Evolutionary conservation across 2,113 vertebrate genomes (phyloP).

Genomic region (Motacilla alba): DNA sequence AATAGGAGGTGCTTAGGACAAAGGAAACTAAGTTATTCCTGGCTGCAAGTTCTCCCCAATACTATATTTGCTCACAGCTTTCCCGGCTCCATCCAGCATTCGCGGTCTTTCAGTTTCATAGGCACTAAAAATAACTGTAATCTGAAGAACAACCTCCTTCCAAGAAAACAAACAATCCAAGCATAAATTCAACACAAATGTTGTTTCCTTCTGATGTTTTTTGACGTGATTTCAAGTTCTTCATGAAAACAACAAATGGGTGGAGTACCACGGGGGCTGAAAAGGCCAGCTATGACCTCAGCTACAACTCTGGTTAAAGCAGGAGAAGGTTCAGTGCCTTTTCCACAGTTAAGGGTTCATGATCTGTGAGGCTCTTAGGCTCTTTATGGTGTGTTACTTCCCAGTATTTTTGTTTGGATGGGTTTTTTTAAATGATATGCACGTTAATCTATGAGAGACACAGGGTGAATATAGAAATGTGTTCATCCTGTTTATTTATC

Average conservation of each 20-base stretch:
- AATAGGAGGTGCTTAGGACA: neutral
- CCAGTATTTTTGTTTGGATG: neutral
- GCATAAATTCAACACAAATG: neutral
- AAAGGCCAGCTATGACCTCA: constrained; percentile 58
- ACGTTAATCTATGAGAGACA: neutral
- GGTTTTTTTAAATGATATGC: neutral
- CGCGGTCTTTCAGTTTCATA: neutral
- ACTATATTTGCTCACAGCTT: neutral
- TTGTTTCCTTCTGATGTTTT: constrained; percentile 51
- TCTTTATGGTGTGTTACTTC: neutral
- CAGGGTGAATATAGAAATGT: neutral
- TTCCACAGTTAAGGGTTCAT: neutral
- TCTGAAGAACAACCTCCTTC: constrained; percentile 30
- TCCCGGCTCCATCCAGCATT: neutral
- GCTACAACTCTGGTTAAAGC: neutral
- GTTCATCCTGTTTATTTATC: neutral
- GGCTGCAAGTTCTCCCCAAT: neutral
- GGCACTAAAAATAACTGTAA: constrained; percentile 20
- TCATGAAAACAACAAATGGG: constrained; percentile 51
- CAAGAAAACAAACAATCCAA: constrained; percentile 33
- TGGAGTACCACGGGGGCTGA: neutral
- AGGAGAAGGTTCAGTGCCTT: neutral
- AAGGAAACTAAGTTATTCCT: neutral
- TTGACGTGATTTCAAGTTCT: constrained; percentile 41
- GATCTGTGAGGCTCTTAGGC: neutral